These are phyloP conservation scores for Gymnogyps californianus DNA, from an alignment of 2,113 vertebrate genomes.

Conservation along the genomic window DNA sequence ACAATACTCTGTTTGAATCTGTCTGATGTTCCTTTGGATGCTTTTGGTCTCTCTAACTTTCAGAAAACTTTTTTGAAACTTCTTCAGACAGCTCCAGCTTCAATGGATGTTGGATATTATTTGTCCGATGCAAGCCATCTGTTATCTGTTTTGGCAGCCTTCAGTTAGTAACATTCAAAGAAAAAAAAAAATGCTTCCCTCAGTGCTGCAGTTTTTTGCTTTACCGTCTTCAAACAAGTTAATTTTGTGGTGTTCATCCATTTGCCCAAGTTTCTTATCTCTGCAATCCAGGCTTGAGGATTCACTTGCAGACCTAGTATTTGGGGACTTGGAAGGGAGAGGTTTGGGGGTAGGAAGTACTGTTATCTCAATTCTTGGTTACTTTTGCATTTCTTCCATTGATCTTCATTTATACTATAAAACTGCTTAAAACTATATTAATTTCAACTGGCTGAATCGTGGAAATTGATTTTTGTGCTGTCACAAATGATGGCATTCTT, in stretches of 20 bases:
- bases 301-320: not conserved
- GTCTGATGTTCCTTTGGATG: constrained; percentile 4
- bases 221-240: constrained; percentile 45
- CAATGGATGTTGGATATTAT: not conserved
- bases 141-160: constrained; percentile 60
- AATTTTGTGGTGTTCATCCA: constrained; percentile 16
- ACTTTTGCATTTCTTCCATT: not conserved
- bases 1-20: not conserved
- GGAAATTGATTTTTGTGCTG: not conserved
- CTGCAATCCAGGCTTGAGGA: constrained; percentile 32
- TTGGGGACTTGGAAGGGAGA: not conserved
- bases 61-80: constrained; percentile 7
- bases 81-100: constrained; percentile 1
- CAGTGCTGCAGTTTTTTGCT: not conserved
- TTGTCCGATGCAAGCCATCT: not conserved
- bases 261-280: constrained; percentile 57
- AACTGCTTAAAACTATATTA: not conserved
- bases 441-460: not conserved
- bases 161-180: constrained; percentile 34
- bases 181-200: not conserved
- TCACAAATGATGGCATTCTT: not conserved
- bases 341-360: not conserved
- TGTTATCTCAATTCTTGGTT: not conserved
- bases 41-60: not conserved
- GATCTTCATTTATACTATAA: not conserved